phyloP scores from a whole-genome alignment of 2,888 invertebrate genomes.

The Caenorhabditis wallacei region DNA sequence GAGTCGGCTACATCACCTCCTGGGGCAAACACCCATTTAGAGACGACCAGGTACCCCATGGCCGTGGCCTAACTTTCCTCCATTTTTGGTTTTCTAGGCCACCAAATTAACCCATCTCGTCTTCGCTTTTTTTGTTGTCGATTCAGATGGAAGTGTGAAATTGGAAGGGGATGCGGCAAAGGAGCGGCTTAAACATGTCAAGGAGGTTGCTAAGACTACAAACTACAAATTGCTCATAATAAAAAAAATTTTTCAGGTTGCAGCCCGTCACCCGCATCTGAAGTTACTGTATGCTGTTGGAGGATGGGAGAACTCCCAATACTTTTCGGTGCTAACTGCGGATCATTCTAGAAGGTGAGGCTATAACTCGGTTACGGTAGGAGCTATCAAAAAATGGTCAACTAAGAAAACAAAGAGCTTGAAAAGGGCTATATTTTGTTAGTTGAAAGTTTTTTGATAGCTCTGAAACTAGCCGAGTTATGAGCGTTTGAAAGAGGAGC shows the following conservation, averaged over 20 bases:
- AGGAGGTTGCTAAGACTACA: slow-evolving; percentile 44
- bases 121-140: slow-evolving; percentile 81
- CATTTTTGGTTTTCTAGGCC: slow-evolving; percentile 64
- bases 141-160: slow-evolving; percentile 75
- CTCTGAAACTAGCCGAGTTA: no score
- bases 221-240: no score
- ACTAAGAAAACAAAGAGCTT: no score
- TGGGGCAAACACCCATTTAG: slow-evolving; percentile 80
- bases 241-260: slow-evolving; percentile 58
- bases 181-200: slow-evolving; percentile 65
- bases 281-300: slow-evolving; percentile 82
- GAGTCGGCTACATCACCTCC: slow-evolving; percentile 82
- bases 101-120: slow-evolving; percentile 79
- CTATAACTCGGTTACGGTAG: no score
- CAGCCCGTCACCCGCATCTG: slow-evolving; percentile 71
- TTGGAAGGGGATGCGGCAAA: slow-evolving; percentile 71
- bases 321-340: slow-evolving; percentile 77
- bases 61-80: background rate
- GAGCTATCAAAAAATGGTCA: no score
- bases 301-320: slow-evolving; percentile 82
- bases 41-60: slow-evolving; percentile 77
- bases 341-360: slow-evolving; percentile 70
- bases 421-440: no score
- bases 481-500: no score
- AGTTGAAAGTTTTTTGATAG: no score